Conservation (phyloP, 2,888 invertebrate genomes). For the Caenorhabditis sp. region DNA sequence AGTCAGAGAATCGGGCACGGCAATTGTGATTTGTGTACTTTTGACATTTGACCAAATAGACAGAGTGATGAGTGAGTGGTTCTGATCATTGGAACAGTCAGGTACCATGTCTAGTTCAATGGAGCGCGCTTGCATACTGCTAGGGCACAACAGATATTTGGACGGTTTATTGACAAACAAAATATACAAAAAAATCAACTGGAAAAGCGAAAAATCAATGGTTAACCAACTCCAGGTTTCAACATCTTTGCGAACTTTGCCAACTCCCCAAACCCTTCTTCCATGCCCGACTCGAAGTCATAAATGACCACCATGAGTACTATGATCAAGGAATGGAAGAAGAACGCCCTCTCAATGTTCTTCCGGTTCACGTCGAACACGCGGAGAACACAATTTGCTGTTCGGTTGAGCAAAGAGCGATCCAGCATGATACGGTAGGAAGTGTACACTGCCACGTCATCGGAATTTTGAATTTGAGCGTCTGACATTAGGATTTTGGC, state of each 20-base stretch:
- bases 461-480: slow-evolving; percentile 25
- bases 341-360: slow-evolving; percentile 39
- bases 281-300: not conserved
- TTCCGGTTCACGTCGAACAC: slow-evolving; percentile 33
- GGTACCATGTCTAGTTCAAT: too few relatives aligned
- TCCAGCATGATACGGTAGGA: slow-evolving; percentile 47
- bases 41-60: not conserved
- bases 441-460: slow-evolving; percentile 24
- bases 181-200: not conserved
- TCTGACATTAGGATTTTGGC: slow-evolving; percentile 38
- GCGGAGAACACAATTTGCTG: slow-evolving; percentile 18
- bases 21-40: not conserved
- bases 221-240: not conserved
- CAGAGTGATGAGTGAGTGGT: not conserved
- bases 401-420: slow-evolving; percentile 19
- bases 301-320: not conserved
- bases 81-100: not conserved
- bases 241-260: slow-evolving; percentile 1
- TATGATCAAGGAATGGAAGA: slow-evolving; percentile 3
- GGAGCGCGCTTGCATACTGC: too few relatives aligned
- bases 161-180: too few relatives aligned
- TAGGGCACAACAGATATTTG: too few relatives aligned
- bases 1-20: slow-evolving; percentile 35
- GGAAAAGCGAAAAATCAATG: too few relatives aligned
- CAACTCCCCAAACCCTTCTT: slow-evolving; percentile 18